Percentiles rank a stretch among this genome's conserved stretches.
Evolutionary conservation across 2,797 vertebrate genomes (phyloP).

Genomic region (Hylomyscus alleni): DNA sequence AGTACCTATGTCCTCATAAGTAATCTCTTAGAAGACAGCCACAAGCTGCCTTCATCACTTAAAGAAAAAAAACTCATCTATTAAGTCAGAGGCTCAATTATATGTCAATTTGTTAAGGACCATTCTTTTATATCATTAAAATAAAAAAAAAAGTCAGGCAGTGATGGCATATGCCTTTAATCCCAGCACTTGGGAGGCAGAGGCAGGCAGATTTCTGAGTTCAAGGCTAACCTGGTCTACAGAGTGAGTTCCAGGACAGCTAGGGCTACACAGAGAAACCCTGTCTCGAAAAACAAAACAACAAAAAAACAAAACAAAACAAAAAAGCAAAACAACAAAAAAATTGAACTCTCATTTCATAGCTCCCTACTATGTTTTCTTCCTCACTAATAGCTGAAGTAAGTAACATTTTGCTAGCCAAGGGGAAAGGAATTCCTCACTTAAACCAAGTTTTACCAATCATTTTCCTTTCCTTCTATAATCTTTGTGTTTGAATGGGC

Average conservation of each 20-base stretch:
- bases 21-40: background rate
- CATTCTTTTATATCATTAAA: background rate
- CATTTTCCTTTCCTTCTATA: background rate
- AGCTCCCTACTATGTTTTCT: background rate
- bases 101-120: background rate
- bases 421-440: background rate
- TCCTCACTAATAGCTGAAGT: background rate
- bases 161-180: no score
- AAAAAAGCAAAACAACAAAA: no score
- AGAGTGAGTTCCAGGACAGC: no score
- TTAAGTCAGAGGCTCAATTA: background rate
- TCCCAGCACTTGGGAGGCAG: no score
- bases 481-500: background rate
- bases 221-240: no score
- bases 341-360: background rate
- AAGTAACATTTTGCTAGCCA: background rate
- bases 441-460: background rate
- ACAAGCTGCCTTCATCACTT: background rate
- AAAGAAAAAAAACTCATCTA: no score
- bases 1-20: accelerated
- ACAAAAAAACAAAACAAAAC: no score
- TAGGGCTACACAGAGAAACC: no score
- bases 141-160: background rate
- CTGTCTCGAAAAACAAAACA: no score
- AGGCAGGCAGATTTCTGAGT: no score